Evolutionary conservation across 2,888 invertebrate species (phyloP).

Genomic region (Hemicrepidius hirtus): DNA sequence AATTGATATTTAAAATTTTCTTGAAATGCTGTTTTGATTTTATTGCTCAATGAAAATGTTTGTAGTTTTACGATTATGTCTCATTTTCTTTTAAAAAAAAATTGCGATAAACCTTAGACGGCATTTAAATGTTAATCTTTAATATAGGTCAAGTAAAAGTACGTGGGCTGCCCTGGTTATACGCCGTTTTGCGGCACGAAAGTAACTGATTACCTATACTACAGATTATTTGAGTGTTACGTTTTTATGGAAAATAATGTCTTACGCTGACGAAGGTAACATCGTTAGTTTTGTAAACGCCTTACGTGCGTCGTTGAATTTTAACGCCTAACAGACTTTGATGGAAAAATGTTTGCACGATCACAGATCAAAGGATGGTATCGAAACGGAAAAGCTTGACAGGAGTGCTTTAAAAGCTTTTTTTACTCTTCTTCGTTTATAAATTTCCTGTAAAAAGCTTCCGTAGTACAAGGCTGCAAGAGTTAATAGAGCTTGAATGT

Average conservation of each 20-base stretch:
- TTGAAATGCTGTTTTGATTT: not conserved
- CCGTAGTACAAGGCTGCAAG: slow-evolving; percentile 3
- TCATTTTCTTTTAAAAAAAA: not conserved
- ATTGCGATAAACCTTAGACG: not conserved
- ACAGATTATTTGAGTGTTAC: not conserved
- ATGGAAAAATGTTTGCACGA: too few species aligned
- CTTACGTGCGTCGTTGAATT: too few species aligned
- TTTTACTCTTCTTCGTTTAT: not conserved
- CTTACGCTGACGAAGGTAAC: too few species aligned
- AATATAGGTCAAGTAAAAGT: too few species aligned
- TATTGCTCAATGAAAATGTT: not conserved
- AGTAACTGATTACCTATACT: too few species aligned
- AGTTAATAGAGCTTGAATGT: slow-evolving; percentile 48
- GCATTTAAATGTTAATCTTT: not conserved
- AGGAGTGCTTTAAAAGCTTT: not conserved
- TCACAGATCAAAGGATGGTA: not conserved
- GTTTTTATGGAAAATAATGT: not conserved
- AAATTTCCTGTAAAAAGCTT: slow-evolving; percentile 27
- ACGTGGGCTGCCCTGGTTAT: too few species aligned
- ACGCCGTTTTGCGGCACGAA: too few species aligned
- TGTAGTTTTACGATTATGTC: slow-evolving; percentile 2
- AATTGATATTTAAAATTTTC: slow-evolving; percentile 24
- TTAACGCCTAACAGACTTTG: too few species aligned
- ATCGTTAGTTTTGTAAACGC: not conserved
- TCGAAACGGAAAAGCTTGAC: not conserved